Evolutionary conservation across 2,888 invertebrate genomes (phyloP), one percentile per base, ranked within the genome.

Genomic region (Hedychridium roseum): DNA sequence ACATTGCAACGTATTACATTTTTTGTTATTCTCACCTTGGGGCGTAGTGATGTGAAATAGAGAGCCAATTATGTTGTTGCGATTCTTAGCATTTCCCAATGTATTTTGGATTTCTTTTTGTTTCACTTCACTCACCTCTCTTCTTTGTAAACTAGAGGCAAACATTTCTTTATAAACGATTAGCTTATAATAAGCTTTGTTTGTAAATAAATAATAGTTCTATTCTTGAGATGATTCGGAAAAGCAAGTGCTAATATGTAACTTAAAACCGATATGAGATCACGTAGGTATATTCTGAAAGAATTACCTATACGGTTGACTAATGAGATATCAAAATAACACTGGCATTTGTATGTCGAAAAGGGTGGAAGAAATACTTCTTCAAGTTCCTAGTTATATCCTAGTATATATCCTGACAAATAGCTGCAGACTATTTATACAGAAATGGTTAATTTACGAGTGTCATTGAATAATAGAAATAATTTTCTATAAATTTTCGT

Each of bases 301-400:
- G 47, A 48, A 43, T 50, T 41, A 40, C 51, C 51, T 45, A 44
- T 39, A 34, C 18, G 12, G 11, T n/a, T n/a, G n/a, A n/a, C n/a
- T n/a, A n/a, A n/a, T n/a, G n/a, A n/a, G 31, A 31, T 31, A 31
- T 31, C 31, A 31, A 31, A 31, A 31, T 31, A 17, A 50, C 32
- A 50, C 55, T 43, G 55, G 55, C 54, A 50, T 58, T 53, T 59
- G 51, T 59, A 59, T 51, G 58, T 58, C 51, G 42, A 49, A 52
- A 60, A 56, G 56, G 42, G 47, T 37, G 56, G 54, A 59, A 48
- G 54, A 54, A 70, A 68, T 61, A 66, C 72, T 67, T 70, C 70
- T 63, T 60, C 67, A 74, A 71, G 71, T 74, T 73, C 74, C 73
- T 74, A 73, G 67, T 65, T 70, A 65, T 59, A n/a, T 63, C 57